A percentile compares a stretch with the other conserved stretches of the same genome.
Evolutionary conservation across 2,797 vertebrate genomes (phyloP).

Genomic region (Myoxocephalus aenaeus): DNA sequence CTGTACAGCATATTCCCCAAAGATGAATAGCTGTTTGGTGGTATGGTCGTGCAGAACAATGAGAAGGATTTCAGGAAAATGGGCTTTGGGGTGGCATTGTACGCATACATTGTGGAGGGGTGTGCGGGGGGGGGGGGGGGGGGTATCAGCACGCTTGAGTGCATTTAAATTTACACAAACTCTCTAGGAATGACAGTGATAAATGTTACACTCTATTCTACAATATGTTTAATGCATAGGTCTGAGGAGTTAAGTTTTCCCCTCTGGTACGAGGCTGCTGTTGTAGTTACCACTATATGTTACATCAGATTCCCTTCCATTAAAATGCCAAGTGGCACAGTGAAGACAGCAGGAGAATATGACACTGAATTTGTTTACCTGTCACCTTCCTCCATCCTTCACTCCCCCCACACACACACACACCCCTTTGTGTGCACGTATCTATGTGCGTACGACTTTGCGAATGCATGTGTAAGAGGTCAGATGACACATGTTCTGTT

Average conservation of each 20-base stretch:
- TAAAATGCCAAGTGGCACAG: slow-evolving; percentile 90
- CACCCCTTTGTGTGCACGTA: slow-evolving; percentile 43
- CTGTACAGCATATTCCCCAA: slow-evolving; percentile 85
- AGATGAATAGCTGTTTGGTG: slow-evolving; percentile 85
- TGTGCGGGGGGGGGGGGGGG: slow-evolving; percentile 18
- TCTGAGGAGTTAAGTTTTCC: slow-evolving; percentile 91
- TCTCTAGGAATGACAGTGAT: slow-evolving; percentile 99
- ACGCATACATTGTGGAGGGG: slow-evolving; percentile 77
- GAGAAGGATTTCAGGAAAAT: slow-evolving; percentile 87
- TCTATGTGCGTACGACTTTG: slow-evolving; percentile 27
- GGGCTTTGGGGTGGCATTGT: slow-evolving; percentile 86
- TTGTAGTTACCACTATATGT: slow-evolving; percentile 86
- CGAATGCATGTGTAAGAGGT: slow-evolving; percentile 55
- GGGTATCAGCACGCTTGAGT: slow-evolving; percentile 93
- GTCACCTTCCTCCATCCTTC: slow-evolving; percentile 81
- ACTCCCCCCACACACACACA: slow-evolving; percentile 9
- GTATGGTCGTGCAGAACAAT: slow-evolving; percentile 85
- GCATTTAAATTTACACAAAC: slow-evolving; percentile 99
- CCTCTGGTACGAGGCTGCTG: slow-evolving; percentile 85
- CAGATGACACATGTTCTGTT: slow-evolving; percentile 48
- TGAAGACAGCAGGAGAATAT: slow-evolving; percentile 88
- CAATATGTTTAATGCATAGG: slow-evolving; percentile 99
- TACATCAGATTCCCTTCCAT: slow-evolving; percentile 89
- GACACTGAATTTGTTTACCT: slow-evolving; percentile 89
- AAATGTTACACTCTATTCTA: slow-evolving; percentile 99